Conservation (phyloP, 2,888 invertebrate genomes). For the Callyntrura guangdongensis region DNA sequence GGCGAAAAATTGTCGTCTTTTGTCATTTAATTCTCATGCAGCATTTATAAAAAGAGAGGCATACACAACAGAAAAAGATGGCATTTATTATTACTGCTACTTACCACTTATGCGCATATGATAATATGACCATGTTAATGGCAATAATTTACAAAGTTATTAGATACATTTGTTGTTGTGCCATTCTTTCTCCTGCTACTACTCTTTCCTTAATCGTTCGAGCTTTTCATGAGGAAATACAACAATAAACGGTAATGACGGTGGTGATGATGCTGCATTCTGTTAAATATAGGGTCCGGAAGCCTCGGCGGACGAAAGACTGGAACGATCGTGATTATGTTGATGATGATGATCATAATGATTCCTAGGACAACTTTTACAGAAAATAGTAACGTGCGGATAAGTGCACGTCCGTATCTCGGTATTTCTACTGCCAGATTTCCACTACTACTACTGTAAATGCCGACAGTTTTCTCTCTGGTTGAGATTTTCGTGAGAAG, state of each 20-base stretch:
- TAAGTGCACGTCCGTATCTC: too few species aligned
- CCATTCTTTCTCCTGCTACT: slow-evolving; percentile 9
- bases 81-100: slow-evolving; percentile 61
- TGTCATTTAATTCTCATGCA: slow-evolving; percentile 63
- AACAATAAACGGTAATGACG: slow-evolving; percentile 77
- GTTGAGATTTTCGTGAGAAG: slow-evolving; percentile 55
- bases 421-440: too few species aligned
- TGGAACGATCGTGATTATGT: slow-evolving; percentile 72
- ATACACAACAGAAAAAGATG: slow-evolving; percentile 43
- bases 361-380: slow-evolving; percentile 43
- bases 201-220: slow-evolving; percentile 1
- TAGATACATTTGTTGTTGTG: slow-evolving; percentile 24
- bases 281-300: slow-evolving; percentile 79
- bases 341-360: slow-evolving; percentile 20
- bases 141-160: slow-evolving; percentile 62
- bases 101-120: slow-evolving; percentile 17
- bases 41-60: not conserved
- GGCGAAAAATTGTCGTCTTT: slow-evolving; percentile 68
- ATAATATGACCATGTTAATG: slow-evolving; percentile 32
- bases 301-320: slow-evolving; percentile 63
- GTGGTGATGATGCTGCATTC: slow-evolving; percentile 75
- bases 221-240: slow-evolving; percentile 53
- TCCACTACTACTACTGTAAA: not conserved
- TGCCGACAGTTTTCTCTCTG: slow-evolving; percentile 62
- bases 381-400: slow-evolving; percentile 8